These are phyloP conservation scores for Rhynchotus rufescens DNA, from an alignment of 2,797 vertebrate species.

Conservation along the genomic window DNA sequence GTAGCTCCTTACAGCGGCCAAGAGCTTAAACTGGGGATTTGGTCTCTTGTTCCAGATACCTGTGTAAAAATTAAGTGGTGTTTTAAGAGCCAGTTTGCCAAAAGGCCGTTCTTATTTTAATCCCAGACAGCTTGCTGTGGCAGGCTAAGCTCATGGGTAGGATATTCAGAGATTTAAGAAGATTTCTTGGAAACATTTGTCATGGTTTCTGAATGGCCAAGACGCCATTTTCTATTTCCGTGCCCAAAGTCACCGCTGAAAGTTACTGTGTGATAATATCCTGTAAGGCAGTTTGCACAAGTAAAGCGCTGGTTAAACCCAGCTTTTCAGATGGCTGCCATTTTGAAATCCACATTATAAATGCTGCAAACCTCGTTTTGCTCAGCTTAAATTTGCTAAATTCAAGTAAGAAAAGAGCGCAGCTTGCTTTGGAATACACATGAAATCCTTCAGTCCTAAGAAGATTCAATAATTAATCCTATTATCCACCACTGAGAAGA, in stretches of 20 bases:
- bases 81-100: not conserved
- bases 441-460: not conserved
- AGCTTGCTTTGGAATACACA: not conserved
- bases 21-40: not conserved
- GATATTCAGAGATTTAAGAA: not conserved
- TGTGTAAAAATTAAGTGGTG: not conserved
- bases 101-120: not conserved
- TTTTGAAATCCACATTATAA: not conserved
- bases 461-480: conserved; percentile 38
- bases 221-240: not conserved
- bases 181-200: not conserved
- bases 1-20: not conserved
- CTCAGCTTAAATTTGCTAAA: not conserved
- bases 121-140: not conserved
- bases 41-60: not conserved
- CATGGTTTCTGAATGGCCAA: not conserved
- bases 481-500: conserved; percentile 1
- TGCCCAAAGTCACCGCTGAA: not conserved
- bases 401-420: not conserved
- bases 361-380: not conserved
- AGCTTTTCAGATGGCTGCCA: not conserved
- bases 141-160: not conserved
- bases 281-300: not conserved
- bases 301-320: not conserved
- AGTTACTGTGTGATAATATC: not conserved